A percentile compares a stretch with the other conserved stretches of the same genome.
Evolutionary conservation across 2,797 vertebrate species (phyloP).

Genomic region (Acrossocheilus wenchowensis): DNA sequence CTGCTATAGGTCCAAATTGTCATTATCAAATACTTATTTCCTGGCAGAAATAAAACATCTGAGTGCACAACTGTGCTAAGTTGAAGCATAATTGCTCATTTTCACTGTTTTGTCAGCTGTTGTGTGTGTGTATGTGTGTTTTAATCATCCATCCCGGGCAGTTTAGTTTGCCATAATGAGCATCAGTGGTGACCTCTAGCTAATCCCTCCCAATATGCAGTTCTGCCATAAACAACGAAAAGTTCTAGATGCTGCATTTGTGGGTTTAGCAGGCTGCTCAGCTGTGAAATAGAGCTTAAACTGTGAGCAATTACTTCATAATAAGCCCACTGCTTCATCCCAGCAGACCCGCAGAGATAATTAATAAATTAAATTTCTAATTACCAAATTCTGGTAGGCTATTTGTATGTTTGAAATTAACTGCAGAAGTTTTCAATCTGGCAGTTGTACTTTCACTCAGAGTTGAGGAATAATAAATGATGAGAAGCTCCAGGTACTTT

Average conservation of each 20-base stretch:
- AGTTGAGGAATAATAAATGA: conserved; percentile 30
- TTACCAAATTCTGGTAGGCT: conserved; percentile 67
- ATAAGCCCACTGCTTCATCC: conserved; percentile 71
- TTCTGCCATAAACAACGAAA: conserved; percentile 62
- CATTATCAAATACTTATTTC: conserved; percentile 11
- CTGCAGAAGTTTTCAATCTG: conserved; percentile 57
- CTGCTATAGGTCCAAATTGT: conserved; percentile 17
- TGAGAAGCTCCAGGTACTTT: conserved; percentile 24
- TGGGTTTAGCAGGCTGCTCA: conserved; percentile 71
- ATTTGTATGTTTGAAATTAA: conserved; percentile 62
- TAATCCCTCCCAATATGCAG: conserved; percentile 57
- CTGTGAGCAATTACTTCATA: conserved; percentile 74
- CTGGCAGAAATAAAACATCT: not conserved
- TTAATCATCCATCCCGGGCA: conserved; percentile 52
- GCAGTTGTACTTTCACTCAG: not conserved
- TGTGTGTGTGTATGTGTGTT: conserved; percentile 14
- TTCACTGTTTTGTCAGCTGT: not conserved
- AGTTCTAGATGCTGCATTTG: conserved; percentile 54
- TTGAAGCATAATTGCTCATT: conserved; percentile 9
- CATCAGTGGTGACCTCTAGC: conserved; percentile 30
- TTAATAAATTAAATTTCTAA: conserved; percentile 76
- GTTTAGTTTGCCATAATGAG: conserved; percentile 49
- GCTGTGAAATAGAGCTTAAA: conserved; percentile 81
- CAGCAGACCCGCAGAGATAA: conserved; percentile 68
- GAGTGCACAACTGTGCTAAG: not conserved